Evolutionary conservation across 2,797 vertebrate genomes (phyloP).

Genomic region (Rallus crepitans): DNA sequence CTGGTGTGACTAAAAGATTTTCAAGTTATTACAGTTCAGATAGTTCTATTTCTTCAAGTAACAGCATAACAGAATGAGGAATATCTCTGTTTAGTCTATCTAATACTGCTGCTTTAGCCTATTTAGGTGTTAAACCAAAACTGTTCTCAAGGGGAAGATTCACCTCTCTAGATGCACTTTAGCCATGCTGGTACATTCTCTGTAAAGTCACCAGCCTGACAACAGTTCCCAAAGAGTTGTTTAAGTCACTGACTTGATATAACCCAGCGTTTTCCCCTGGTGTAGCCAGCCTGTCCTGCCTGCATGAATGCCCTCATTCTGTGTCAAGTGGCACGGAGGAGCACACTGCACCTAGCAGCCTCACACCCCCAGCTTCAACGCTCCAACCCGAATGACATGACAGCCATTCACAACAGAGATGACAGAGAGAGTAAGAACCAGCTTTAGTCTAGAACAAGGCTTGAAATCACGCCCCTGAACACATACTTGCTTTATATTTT

Average conservation of each 20-base stretch:
- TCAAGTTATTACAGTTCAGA: background rate
- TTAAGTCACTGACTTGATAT: background rate
- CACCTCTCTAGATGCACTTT: background rate
- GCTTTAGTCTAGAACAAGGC: background rate
- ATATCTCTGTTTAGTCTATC: background rate
- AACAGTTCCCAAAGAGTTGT: background rate
- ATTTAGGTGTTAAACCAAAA: background rate
- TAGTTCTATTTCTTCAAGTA: background rate
- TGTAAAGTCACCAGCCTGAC: background rate
- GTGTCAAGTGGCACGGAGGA: rapidly evolving
- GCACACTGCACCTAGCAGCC: background rate
- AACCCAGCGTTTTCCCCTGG: background rate
- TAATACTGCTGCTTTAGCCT: background rate
- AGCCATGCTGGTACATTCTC: background rate
- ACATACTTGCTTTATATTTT: background rate
- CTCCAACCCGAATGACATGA: background rate
- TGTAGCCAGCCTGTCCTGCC: background rate
- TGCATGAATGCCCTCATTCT: background rate
- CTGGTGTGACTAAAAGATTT: background rate
- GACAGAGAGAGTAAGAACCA: background rate
- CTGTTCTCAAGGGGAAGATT: background rate
- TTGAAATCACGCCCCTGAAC: background rate
- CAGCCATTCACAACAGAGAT: background rate
- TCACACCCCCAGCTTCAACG: background rate
- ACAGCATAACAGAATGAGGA: background rate